These are phyloP conservation scores for Drosophila mojavensis DNA, from an alignment of 1,140 invertebrate genomes.

Conservation along the genomic window DNA sequence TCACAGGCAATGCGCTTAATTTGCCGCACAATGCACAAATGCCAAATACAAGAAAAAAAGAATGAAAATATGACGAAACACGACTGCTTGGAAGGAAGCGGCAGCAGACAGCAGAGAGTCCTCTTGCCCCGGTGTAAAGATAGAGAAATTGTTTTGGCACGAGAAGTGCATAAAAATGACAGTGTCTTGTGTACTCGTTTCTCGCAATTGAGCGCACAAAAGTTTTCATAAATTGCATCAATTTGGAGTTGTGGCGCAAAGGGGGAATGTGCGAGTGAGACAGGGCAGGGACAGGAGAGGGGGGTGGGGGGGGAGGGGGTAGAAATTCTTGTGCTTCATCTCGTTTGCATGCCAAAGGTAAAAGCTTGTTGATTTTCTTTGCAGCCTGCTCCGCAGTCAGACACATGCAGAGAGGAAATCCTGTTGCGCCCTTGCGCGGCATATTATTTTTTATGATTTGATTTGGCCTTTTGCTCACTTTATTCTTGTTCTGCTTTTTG, in stretches of 20 bases:
- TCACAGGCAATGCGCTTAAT: conserved; percentile 76
- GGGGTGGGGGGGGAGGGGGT: too few relatives aligned
- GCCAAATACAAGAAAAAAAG: conserved; percentile 16
- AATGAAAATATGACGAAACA: conserved; percentile 28
- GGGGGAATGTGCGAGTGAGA: not conserved
- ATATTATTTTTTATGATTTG: conserved; percentile 81
- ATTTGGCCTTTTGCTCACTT: conserved; percentile 58
- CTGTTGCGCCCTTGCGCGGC: conserved; percentile 75
- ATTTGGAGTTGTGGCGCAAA: conserved; percentile 58
- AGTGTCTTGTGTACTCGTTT: conserved; percentile 62
- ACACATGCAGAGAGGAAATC: conserved; percentile 60
- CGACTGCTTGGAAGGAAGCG: conserved; percentile 30
- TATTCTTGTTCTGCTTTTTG: not conserved
- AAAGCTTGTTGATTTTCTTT: conserved; percentile 56
- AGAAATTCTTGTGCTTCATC: conserved; percentile 5
- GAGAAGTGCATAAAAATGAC: conserved; percentile 78
- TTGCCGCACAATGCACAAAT: conserved; percentile 71
- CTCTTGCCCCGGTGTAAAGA: conserved; percentile 17
- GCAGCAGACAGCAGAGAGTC: conserved; percentile 28
- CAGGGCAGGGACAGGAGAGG: not conserved
- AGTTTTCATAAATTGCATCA: conserved; percentile 81
- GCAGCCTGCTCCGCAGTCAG: conserved; percentile 34
- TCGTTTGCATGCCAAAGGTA: conserved; percentile 63
- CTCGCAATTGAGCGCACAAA: conserved; percentile 80
- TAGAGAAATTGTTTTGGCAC: conserved; percentile 73